A percentile compares a stretch with the other conserved stretches of the same genome.
phyloP scores from a whole-genome alignment of 2,888 invertebrate genomes.

The Alcis repandata region DNA sequence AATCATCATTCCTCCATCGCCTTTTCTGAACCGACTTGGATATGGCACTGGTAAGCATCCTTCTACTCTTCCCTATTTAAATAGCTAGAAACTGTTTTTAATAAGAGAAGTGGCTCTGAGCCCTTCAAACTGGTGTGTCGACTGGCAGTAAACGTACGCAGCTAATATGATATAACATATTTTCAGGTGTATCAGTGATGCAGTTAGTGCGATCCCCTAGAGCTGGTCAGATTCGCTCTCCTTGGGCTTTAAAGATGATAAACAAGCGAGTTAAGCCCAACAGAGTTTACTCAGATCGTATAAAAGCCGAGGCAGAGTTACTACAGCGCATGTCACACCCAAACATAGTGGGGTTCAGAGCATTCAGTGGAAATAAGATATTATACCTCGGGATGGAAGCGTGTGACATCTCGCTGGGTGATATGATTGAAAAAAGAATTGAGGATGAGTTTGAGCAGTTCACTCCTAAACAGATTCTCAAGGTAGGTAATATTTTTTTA shows the following conservation, averaged over 20 bases:
- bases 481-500: conserved; percentile 66
- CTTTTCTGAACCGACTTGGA: conserved; percentile 90
- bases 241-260: conserved; percentile 94
- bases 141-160: background rate
- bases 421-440: conserved; percentile 89
- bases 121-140: too few species aligned
- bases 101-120: background rate
- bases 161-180: background rate
- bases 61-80: background rate
- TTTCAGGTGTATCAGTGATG: conserved; percentile 91
- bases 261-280: conserved; percentile 81
- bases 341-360: conserved; percentile 93
- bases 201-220: conserved; percentile 91
- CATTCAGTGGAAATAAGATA: conserved; percentile 82
- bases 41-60: conserved; percentile 90
- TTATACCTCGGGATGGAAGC: conserved; percentile 93
- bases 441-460: conserved; percentile 87
- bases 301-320: conserved; percentile 90
- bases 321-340: conserved; percentile 90
- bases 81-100: background rate
- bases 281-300: conserved; percentile 82
- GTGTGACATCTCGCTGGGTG: conserved; percentile 90
- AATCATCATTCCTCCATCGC: conserved; percentile 90
- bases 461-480: conserved; percentile 87
- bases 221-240: conserved; percentile 90